Base-by-base conservation (phyloP, 2,797 vertebrate species). In the Oophaga sylvatica region DNA sequence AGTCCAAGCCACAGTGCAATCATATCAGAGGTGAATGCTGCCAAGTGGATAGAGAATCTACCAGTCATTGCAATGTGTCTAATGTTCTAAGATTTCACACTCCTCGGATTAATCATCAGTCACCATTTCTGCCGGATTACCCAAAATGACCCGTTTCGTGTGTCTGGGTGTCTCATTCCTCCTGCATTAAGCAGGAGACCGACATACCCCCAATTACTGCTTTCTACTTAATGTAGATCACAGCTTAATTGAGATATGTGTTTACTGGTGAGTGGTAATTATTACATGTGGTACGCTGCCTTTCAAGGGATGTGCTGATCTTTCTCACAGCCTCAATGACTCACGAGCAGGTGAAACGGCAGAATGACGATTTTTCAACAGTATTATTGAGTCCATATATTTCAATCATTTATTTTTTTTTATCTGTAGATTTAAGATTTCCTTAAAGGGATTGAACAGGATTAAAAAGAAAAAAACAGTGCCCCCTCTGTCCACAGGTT, bases 261-360 rank as follows among this genome's bases (percentile, higher is more conserved):
- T 73, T 59, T 71, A 3, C 4, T 60, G 31, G 81, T 73, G 67
- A 68, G 53, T n/a, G 67, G 67, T 73, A 73, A 83, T 73, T 83
- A 73, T 59, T 73, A 35, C 67, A 45, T 73, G 53, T 63, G 15
- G n/a, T 71, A 35, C 22, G 29, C 12, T 35, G 29, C 22, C 12
- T 41, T 20, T 80, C 29, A 17, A 31, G 8, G 20, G 56, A 80
- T 62, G 59, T 29, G 20, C 60, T 80, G n/a, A 9, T 57, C 29
- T 59, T 78, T 26, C 20, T 29, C 53, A 59, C 20, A 68, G 80
- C 45, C 62, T 68, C 53, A 83, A 35, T 83, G 81, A 71, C 53
- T 48, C 26, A 83, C 19, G 35, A 57, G 16, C 17, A 29, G 48
- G 62, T 48, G 26, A 82, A 7, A 17, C n/a, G 15, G 65, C n/a